Evolutionary conservation across 2,797 vertebrate genomes (phyloP), one percentile per base, ranked within the genome.

Genomic region (Myotis findleyi): DNA sequence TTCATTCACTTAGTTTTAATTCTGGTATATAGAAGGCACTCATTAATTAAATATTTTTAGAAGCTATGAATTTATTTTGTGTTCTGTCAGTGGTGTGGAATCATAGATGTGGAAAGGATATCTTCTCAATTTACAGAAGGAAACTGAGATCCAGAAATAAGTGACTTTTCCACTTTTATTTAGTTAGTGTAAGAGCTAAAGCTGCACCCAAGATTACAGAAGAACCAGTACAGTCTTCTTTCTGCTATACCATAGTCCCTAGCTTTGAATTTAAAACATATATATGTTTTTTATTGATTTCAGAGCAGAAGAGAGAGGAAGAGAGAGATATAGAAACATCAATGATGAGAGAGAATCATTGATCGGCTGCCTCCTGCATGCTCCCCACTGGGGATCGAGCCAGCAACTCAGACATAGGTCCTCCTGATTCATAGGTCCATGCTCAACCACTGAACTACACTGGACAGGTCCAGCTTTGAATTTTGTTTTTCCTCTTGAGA

Each of bases 101-200:
- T 93, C 25, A 79, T 6, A 94, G 53, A 49, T 81, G 18, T 89
- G 23, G 57, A 72, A 96, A 91, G 49, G 62, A 84, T 62, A 30
- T 62, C 25, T 62, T 36, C 59, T 96, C 72, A 44, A n/a, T 93
- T 94, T 94, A 91, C 59, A 66, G 30, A 94, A 94, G 66, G 59
- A 93, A 85, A 93, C 27, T 88, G 69, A 87, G 47, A 64, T 30
- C 11, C 13, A 62, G 66, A 38, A 17, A 88, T 81, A 89, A 36
- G 33, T 77, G 66, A 72, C 44, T 93, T 71, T 87, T 53, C 59
- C 9, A 64, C 49, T 75, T 72, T 76, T 69, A 44, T 25, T 36
- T 47, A 73, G 23, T 86, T 89, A 62, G 16, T 72, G 1, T 92
- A 55, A 95, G 57, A 89, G 33, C 66, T 95, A 49, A 80, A 53